phyloP scores from a whole-genome alignment of 2,888 invertebrate genomes.

The Rutpela maculata region DNA sequence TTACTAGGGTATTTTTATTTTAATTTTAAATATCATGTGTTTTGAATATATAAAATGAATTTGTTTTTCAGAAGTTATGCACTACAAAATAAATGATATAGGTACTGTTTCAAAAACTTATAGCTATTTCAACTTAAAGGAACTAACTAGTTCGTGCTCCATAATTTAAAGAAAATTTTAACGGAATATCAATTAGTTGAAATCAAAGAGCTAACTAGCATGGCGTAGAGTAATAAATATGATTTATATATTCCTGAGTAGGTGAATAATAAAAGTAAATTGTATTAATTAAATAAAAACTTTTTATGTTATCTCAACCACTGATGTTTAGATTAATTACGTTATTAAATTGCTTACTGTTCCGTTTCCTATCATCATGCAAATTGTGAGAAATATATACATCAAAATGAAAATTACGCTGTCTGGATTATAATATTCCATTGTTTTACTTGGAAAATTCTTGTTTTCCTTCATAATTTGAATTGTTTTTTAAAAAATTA shows the following conservation, averaged over 20 bases:
- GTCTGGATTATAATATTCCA: slow-evolving; percentile 25
- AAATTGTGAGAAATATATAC: slow-evolving; percentile 39
- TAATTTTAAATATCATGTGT: no score
- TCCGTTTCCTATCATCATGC: slow-evolving; percentile 43
- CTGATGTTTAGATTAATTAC: slow-evolving; percentile 53
- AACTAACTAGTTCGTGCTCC: background rate
- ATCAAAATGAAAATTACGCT: slow-evolving; percentile 38
- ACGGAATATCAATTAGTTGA: background rate
- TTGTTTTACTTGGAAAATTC: slow-evolving; percentile 40
- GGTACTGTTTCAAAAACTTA: no score
- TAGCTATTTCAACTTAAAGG: background rate
- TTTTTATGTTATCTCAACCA: slow-evolving; percentile 30
- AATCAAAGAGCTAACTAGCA: background rate
- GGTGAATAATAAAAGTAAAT: slow-evolving; percentile 24
- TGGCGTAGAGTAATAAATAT: background rate
- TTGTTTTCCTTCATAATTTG: slow-evolving; percentile 38
- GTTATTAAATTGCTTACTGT: slow-evolving; percentile 44
- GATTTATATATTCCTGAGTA: slow-evolving; percentile 8
- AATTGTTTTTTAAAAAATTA: slow-evolving; percentile 22
- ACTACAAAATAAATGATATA: no score
- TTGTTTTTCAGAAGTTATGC: no score
- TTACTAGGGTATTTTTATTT: no score
- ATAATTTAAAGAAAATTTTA: background rate
- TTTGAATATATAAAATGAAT: no score
- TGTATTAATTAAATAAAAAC: slow-evolving; percentile 36